Base-by-base conservation (phyloP, 2,113 vertebrate genomes). In the Mormoops blainvillei region DNA sequence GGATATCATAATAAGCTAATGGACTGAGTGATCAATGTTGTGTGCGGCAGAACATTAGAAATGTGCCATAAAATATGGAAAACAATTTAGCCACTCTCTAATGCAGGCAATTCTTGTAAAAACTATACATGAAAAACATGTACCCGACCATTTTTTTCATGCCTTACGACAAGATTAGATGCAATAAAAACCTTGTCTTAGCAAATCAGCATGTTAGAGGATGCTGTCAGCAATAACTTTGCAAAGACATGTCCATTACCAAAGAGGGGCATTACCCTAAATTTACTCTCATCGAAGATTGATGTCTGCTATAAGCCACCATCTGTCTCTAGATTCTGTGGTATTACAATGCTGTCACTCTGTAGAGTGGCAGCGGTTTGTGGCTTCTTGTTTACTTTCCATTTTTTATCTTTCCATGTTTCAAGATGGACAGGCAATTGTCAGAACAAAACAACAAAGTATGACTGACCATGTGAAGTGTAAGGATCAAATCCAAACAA, bases 211-310 rank as follows among this genome's bases (percentile, higher is more conserved):
- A 96, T 3, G 84, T 98, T 98, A 94, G 85, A 97, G 94, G 96
- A 97, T 87, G 95, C 95, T 98, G 97, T 92, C 98, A 98, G 96
- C 96, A 96, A 97, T 98, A 98, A 97, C 96, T 98, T 89, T 94
- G 84, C 77, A 89, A 90, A 94, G 78, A 98, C 97, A 98, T 97
- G 98, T 97, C 96, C 94, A 48, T 84, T 98, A 98, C 96, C 97
- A 98, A 98, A 98, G 96, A 97, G 95, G 93, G 81, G 78, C 97
- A 97, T 98, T 98, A 98, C 98, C 96, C 89, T 74, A 98, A 96
- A 98, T 98, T 98, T 98, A 98, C 95, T 98, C 95, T 98, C 96
- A 96, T 98, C 98, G 98, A 98, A 98, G 98, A 98, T 98, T 98
- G 98, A 99, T 98, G 98, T 98, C 97, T 98, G 97, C 97, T 98